These are phyloP conservation scores for Mesocentrotus franciscanus DNA, from an alignment of 53 echinoderm and acorn worm genomes.

Conservation along the genomic window DNA sequence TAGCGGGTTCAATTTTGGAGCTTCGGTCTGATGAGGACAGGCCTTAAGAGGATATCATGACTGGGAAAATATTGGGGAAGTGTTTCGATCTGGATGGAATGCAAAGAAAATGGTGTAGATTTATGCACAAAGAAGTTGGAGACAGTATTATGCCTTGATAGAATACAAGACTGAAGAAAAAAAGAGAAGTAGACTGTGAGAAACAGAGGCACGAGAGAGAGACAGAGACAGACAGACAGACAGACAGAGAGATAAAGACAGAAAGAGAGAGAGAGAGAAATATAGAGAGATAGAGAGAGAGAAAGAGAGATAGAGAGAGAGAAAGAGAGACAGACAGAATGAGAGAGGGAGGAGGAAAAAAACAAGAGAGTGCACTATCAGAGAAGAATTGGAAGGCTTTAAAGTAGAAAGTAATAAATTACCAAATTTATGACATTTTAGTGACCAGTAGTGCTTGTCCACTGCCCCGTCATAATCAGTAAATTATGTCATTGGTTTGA, in stretches of 20 bases:
- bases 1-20: too few relatives aligned
- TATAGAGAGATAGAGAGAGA: neutral
- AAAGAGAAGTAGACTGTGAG: neutral
- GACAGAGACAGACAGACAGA: neutral
- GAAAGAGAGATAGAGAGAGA: neutral
- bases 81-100: neutral
- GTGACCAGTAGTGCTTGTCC: neutral
- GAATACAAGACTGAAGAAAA: too few relatives aligned
- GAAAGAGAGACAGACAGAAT: neutral
- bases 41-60: neutral
- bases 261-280: neutral
- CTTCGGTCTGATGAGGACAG: too few relatives aligned
- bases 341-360: too few relatives aligned
- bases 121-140: neutral
- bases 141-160: neutral
- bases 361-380: too few relatives aligned
- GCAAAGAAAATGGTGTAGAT: neutral
- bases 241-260: neutral
- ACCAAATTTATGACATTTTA: too few relatives aligned
- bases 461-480: neutral
- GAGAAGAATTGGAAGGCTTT: too few relatives aligned
- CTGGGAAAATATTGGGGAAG: neutral
- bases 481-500: constrained; percentile 1
- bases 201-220: neutral
- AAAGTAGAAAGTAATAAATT: too few relatives aligned